Percentiles rank a stretch among this genome's conserved stretches.
These are phyloP conservation scores for Nilaparvata lugens DNA, from an alignment of 1,140 invertebrate genomes.

Conservation along the genomic window DNA sequence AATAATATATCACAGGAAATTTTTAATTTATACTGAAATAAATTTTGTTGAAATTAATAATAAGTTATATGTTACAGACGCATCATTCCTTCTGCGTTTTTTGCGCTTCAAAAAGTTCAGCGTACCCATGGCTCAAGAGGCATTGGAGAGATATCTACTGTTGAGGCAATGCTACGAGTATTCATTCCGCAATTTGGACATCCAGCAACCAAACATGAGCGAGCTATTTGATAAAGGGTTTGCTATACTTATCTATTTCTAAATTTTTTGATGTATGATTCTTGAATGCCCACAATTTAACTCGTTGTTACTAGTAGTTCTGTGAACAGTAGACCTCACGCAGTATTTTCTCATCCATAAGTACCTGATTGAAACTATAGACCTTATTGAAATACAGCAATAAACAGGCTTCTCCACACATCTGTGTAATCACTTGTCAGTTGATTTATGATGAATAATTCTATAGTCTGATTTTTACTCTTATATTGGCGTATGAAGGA, in stretches of 20 bases:
- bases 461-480: too few relatives aligned
- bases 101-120: conserved; percentile 75
- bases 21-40: not conserved
- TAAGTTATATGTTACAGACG: conserved; percentile 45
- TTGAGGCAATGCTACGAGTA: conserved; percentile 54
- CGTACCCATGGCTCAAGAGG: conserved; percentile 68
- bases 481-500: too few relatives aligned
- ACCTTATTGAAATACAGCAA: too few relatives aligned
- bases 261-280: too few relatives aligned
- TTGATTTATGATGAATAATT: too few relatives aligned
- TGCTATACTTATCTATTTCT: conserved; percentile 17
- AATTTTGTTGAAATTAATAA: not conserved
- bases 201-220: conserved; percentile 54
- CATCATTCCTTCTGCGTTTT: conserved; percentile 64
- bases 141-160: conserved; percentile 71
- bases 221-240: conserved; percentile 62
- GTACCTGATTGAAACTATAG: too few relatives aligned
- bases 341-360: too few relatives aligned
- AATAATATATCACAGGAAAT: not conserved
- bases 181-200: conserved; percentile 64
- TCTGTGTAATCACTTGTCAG: too few relatives aligned
- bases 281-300: too few relatives aligned
- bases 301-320: too few relatives aligned
- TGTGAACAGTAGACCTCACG: too few relatives aligned
- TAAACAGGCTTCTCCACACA: too few relatives aligned